Evolutionary conservation across 35 echinoderm and acorn worm genomes (phyloP), one percentile per base, ranked within the genome.

Genomic region (Apostichopus japonicus): DNA sequence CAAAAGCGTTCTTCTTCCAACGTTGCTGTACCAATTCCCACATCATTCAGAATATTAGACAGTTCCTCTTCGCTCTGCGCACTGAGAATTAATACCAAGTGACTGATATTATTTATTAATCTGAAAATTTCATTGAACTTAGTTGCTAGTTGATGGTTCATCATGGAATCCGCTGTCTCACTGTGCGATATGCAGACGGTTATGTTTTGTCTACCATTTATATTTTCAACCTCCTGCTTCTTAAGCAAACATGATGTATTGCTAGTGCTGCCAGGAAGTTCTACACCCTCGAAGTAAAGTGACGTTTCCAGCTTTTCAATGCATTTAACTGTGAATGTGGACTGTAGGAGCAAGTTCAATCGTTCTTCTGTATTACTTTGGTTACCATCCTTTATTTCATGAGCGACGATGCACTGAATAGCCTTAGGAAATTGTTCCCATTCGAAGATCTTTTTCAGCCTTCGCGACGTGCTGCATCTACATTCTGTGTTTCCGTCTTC

Each of bases 401-500:
- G 52, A 22, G 71, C 77, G 19, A 79, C 75, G 21, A 91, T 91
- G 90, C 90, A 91, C 51, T 67, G 71, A 55, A 91, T 21, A 13
- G 90, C 71, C 8, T 23, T n/a, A 54, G 90, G 72, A 59, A 91
- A 91, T 6, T 79, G 53, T 19, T 79, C 77, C 90, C 90, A 91
- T 21, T 52, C 1, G 6, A 79, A 19, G n/a, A 79, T 58, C 13
- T 19, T 55, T 55, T 67, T 91, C 8, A 91, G 71, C 19, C 22
- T 77, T n/a, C 21, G 15, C 25, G 76, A 77, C 19, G 24, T 14
- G 9, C 2, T 0, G 16, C 90, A 91, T 23, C 2, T 11, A 72
- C 72, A 79, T 4, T 33, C 4, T 54, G 53, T 22, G 6, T 3
- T 10, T 24, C 7, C 72, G 14, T 23, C 51, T 6, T 78, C 54